Conservation (phyloP, 2,113 vertebrate species). For the Colossoma macropomum region DNA sequence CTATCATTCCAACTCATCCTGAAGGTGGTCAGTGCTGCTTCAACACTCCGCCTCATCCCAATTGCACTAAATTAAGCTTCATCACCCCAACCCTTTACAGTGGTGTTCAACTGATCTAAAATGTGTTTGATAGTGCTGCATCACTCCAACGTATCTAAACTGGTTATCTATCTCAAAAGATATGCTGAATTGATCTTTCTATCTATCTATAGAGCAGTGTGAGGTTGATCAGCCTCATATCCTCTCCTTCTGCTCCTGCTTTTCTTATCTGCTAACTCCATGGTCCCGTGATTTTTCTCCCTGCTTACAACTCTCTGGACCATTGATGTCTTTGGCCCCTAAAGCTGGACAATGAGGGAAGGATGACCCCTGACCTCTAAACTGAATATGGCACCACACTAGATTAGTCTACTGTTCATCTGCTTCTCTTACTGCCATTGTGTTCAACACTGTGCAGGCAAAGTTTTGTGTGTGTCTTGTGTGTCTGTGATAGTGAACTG, state of each 20-base stretch:
- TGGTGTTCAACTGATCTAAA: no score
- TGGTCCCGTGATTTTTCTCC: constrained; percentile 48
- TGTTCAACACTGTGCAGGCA: background rate
- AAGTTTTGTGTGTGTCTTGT: constrained; percentile 45
- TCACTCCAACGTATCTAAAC: no score
- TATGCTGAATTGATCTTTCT: no score
- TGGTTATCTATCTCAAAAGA: no score
- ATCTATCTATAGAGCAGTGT: no score
- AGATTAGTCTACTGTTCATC: constrained; percentile 65
- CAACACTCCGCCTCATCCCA: no score
- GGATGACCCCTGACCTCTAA: constrained; percentile 60
- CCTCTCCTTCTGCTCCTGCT: background rate
- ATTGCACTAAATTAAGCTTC: no score
- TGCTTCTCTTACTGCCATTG: constrained; percentile 53
- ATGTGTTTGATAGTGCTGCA: no score
- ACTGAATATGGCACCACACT: constrained; percentile 57
- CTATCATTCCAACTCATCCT: no score
- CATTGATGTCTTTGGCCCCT: constrained; percentile 65
- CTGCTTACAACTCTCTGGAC: constrained; percentile 57
- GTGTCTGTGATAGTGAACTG: constrained; percentile 35
- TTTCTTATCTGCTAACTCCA: background rate
- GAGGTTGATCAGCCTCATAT: no score
- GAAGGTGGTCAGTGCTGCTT: no score
- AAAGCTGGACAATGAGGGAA: constrained; percentile 59
- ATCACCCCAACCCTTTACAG: no score